A percentile compares a stretch with the other conserved stretches of the same genome.
Conservation (phyloP, 2,888 invertebrate species). For the Cheilosia pagana region DNA sequence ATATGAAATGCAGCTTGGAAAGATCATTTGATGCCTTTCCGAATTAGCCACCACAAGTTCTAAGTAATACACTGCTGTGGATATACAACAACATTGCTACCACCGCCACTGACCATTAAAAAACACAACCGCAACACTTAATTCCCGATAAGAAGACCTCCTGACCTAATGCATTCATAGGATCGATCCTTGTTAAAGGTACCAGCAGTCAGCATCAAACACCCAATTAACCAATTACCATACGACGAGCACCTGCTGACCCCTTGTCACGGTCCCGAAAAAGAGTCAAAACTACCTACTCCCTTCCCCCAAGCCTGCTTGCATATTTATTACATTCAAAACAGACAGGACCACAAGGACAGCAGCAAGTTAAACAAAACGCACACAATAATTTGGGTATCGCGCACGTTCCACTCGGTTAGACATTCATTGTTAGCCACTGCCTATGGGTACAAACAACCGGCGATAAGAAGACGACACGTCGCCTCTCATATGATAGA, state of each 20-base stretch:
- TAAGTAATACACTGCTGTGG: too few relatives aligned
- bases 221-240: constrained; percentile 73
- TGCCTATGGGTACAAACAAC: constrained; percentile 36
- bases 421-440: constrained; percentile 65
- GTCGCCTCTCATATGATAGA: constrained; percentile 50
- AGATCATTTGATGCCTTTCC: too few relatives aligned
- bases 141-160: constrained; percentile 44
- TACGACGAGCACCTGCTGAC: constrained; percentile 67
- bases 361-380: constrained; percentile 34
- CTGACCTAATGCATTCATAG: constrained; percentile 17
- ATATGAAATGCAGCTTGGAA: too few relatives aligned
- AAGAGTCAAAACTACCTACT: constrained; percentile 42
- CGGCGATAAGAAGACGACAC: constrained; percentile 45
- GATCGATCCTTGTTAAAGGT: constrained; percentile 23
- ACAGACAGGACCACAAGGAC: constrained; percentile 41
- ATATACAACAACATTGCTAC: neutral
- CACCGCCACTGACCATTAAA: constrained; percentile 3
- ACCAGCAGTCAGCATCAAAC: constrained; percentile 28
- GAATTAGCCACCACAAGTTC: too few relatives aligned
- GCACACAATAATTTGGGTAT: constrained; percentile 56
- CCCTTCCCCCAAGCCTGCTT: constrained; percentile 12
- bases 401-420: constrained; percentile 71
- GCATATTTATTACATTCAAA: constrained; percentile 19
- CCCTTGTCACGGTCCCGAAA: constrained; percentile 40
- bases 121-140: constrained; percentile 46